Evolutionary conservation across 2,888 invertebrate species (phyloP).

Genomic region (Neocrepidodera transversa): DNA sequence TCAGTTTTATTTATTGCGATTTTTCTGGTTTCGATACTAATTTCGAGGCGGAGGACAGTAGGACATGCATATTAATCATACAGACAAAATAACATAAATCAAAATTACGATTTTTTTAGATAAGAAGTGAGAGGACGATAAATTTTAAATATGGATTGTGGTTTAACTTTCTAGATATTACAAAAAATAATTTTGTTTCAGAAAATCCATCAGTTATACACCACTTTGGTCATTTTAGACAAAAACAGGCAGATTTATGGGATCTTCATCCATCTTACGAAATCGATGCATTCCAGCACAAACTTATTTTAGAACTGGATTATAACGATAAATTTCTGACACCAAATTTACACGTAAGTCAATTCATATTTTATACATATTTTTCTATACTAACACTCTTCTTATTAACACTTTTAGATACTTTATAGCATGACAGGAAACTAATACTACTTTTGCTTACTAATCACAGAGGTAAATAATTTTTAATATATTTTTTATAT

Average conservation of each 20-base stretch:
- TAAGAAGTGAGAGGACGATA: neutral
- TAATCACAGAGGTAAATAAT: constrained; percentile 18
- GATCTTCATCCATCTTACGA: constrained; percentile 77
- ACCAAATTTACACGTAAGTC: constrained; percentile 64
- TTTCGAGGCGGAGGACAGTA: constrained; percentile 2
- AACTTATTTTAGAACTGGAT: constrained; percentile 63
- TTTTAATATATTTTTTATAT: too few species aligned
- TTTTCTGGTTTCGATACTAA: neutral
- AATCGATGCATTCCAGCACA: constrained; percentile 69
- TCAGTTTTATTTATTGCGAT: constrained; percentile 10
- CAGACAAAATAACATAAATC: neutral
- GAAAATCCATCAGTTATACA: constrained; percentile 59
- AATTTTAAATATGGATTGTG: neutral
- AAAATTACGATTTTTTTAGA: constrained; percentile 3
- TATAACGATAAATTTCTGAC: constrained; percentile 65
- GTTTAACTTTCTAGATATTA: neutral
- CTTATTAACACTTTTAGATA: constrained; percentile 6
- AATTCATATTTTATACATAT: constrained; percentile 1
- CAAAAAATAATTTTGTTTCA: constrained; percentile 31
- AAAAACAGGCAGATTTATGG: constrained; percentile 69
- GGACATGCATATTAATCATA: constrained; percentile 8
- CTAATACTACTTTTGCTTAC: constrained; percentile 13
- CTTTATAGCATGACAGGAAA: constrained; percentile 5
- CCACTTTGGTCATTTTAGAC: constrained; percentile 72
- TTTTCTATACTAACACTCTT: neutral